phyloP scores from a whole-genome alignment of 1,140 invertebrate species.

The Heterodera carotae region DNA sequence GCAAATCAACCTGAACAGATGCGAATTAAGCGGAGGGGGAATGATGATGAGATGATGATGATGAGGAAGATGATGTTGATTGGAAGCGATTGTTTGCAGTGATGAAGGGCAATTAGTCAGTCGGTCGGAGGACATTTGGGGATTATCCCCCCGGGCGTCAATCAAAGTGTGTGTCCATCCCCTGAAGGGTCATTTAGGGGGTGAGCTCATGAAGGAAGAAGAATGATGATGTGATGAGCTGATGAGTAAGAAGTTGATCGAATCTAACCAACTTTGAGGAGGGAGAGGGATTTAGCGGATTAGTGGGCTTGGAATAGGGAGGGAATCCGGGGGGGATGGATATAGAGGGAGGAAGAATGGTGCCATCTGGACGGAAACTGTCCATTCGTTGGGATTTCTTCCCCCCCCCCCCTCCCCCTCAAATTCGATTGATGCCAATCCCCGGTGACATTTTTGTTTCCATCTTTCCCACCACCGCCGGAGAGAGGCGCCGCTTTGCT shows the following conservation, averaged over 20 bases:
- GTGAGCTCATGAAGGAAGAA: not conserved
- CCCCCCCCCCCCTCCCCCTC: too few species aligned
- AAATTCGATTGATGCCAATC: too few species aligned
- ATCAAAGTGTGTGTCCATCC: not conserved
- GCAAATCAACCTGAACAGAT: not conserved
- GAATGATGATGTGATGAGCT: not conserved
- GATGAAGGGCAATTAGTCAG: not conserved
- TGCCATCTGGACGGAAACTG: too few species aligned
- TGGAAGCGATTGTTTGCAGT: not conserved
- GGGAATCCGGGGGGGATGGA: too few species aligned
- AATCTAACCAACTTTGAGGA: not conserved
- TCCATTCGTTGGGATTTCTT: too few species aligned
- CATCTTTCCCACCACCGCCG: too few species aligned
- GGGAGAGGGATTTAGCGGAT: not conserved
- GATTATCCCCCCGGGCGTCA: not conserved
- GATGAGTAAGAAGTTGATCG: not conserved
- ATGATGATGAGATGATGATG: not conserved
- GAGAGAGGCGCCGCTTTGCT: too few species aligned
- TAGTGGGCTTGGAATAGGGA: not conserved
- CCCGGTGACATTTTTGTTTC: too few species aligned
- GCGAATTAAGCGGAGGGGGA: not conserved
- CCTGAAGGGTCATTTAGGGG: not conserved
- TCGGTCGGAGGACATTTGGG: not conserved
- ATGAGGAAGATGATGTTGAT: not conserved
- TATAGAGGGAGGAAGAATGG: too few species aligned